Base-by-base conservation (phyloP, 2,888 invertebrate species). In the Drosophila mimetica region DNA sequence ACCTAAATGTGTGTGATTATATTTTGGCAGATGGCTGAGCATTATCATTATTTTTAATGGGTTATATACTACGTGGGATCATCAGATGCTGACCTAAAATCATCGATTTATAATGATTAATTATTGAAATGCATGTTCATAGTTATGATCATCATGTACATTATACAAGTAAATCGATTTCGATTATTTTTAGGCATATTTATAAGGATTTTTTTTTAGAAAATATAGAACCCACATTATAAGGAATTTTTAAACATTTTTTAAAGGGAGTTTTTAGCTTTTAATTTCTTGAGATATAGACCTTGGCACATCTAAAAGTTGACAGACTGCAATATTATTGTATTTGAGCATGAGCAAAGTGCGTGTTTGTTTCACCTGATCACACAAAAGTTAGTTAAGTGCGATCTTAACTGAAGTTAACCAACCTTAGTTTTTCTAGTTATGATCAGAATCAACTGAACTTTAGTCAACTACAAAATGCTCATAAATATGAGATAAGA, bases 291-390 rank as follows among this genome's bases (percentile, higher is more conserved):
- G 7, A 5, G 14, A 7, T 30, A 4, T 54, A 9, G 22, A 47
- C 48, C 55, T 55, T 47, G n/a, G 9, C 9, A 18, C 34, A 18
- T 22, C 25, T 8, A 25, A 25, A 16, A 51, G 51, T n/a, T 25
- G 30, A 9, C 52, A 32, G 16, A 16, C 13, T 46, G n/a, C 42
- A 30, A n/a, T 32, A 32, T 41, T 44, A 0, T 18, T 34, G 32
- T 44, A 0, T 18, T 34, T 20, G 11, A 7, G 14, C 14, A 20
- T 39, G 61, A 63, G 2, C 46, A 48, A 61, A 63, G 65, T 63
- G 25, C 61, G 20, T 41, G 65, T 20, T 46, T n/a, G 32, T 30
- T 47, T 47, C 61, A 64, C 32, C 61, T 63, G 48, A 63, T 63
- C 64, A 63, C 48, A 64, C 18, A 41, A 13, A 25, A 14, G 2